phyloP scores from a whole-genome alignment of 2,113 vertebrate species.

The Aphelocoma coerulescens region DNA sequence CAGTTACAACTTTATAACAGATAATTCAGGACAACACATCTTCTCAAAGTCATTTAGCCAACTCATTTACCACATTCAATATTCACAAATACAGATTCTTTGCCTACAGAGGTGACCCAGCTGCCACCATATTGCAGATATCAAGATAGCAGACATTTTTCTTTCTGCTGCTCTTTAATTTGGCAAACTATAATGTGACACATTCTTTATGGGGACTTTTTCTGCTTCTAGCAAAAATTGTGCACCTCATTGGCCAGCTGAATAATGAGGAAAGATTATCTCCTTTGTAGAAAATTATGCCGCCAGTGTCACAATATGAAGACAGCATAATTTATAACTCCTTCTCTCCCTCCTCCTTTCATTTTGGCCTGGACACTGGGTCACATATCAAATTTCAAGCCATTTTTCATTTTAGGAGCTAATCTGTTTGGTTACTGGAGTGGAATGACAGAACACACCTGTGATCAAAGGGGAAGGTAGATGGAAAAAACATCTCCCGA shows the following conservation, averaged over 20 bases:
- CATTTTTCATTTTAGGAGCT: slow-evolving; percentile 23
- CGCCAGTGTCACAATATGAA: neutral
- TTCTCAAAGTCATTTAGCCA: neutral
- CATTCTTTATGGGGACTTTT: neutral
- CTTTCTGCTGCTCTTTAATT: neutral
- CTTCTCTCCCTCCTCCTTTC: neutral
- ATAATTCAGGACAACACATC: neutral
- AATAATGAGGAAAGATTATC: slow-evolving; percentile 21
- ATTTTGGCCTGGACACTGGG: neutral
- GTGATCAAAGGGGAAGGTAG: slow-evolving; percentile 44
- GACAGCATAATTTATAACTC: slow-evolving; percentile 45
- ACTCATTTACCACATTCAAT: neutral
- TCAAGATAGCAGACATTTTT: neutral
- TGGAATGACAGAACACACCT: slow-evolving; percentile 53
- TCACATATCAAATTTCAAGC: slow-evolving; percentile 50
- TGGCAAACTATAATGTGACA: neutral
- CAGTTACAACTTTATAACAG: neutral
- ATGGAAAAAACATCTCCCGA: neutral
- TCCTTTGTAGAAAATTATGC: neutral
- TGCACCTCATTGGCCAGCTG: neutral
- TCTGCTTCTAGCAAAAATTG: neutral
- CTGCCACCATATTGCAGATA: neutral
- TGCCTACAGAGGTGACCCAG: neutral
- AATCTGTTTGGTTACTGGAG: slow-evolving; percentile 43
- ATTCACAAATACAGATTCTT: neutral